Percentiles rank a stretch among this genome's conserved stretches.
These are phyloP conservation scores for Platypus cylindrus DNA, from an alignment of 2,888 invertebrate species.

Conservation along the genomic window DNA sequence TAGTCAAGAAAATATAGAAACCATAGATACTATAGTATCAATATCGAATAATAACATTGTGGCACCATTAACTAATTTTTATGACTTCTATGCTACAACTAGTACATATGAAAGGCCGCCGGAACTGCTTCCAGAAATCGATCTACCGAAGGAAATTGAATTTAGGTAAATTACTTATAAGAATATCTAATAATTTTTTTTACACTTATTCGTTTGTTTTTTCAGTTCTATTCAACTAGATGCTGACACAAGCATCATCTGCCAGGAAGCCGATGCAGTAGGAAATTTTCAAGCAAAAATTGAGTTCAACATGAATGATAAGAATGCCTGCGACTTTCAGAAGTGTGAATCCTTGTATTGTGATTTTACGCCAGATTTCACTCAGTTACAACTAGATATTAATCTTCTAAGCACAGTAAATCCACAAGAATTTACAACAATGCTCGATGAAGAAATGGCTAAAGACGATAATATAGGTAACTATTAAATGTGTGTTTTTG, in stretches of 20 bases:
- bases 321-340: conserved; percentile 25
- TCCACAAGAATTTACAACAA: conserved; percentile 39
- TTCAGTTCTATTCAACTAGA: conserved; percentile 26
- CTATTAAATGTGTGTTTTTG: background rate
- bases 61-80: conserved; percentile 19
- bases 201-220: background rate
- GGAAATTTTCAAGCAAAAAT: conserved; percentile 23
- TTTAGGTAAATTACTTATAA: conserved; percentile 11
- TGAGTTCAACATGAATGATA: conserved; percentile 26
- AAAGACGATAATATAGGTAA: conserved; percentile 24
- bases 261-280: conserved; percentile 20
- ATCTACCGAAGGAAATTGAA: conserved; percentile 21
- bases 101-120: conserved; percentile 20
- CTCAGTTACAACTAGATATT: conserved; percentile 32
- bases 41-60: conserved; percentile 12
- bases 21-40: conserved; percentile 6
- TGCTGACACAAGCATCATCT: conserved; percentile 23
- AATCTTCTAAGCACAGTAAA: conserved; percentile 32
- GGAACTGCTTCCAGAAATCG: conserved; percentile 14
- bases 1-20: conserved; percentile 15
- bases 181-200: conserved; percentile 1
- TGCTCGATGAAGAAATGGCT: conserved; percentile 40
- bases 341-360: conserved; percentile 33
- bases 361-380: conserved; percentile 32
- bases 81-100: conserved; percentile 20